Conservation (phyloP, 2,113 vertebrate genomes). For the Anthoscopus minutus region DNA sequence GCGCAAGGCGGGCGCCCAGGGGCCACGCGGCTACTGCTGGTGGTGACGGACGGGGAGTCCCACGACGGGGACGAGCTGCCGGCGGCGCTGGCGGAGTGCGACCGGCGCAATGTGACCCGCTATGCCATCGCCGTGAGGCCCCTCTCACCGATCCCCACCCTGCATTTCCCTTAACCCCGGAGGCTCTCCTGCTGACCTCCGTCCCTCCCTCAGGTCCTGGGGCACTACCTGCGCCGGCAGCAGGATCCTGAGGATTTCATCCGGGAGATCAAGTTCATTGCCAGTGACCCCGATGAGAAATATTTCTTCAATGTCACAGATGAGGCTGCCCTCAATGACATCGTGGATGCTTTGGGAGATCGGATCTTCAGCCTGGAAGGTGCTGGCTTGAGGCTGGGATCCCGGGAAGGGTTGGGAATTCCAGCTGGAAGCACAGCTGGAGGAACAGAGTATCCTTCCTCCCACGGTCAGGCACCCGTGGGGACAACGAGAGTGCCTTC, state of each 20-base stretch:
- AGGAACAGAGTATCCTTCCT: neutral
- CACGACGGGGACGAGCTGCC: constrained; percentile 91
- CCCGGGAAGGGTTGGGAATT: fast-evolving
- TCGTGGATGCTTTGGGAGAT: constrained; percentile 91
- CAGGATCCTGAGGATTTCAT: constrained; percentile 91
- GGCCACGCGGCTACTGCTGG: constrained; percentile 88
- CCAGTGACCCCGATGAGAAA: constrained; percentile 90
- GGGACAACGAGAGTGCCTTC: constrained; percentile 89
- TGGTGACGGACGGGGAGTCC: constrained; percentile 94
- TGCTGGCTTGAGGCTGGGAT: neutral
- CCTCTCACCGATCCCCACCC: neutral
- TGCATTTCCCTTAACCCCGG: fast-evolving
- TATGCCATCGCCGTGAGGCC: constrained; percentile 89
- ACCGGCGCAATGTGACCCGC: constrained; percentile 83
- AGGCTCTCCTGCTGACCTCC: neutral
- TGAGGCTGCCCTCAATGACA: constrained; percentile 91
- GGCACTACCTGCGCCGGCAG: constrained; percentile 89
- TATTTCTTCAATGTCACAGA: constrained; percentile 96
- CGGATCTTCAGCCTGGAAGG: constrained; percentile 94
- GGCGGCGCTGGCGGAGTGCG: constrained; percentile 78
- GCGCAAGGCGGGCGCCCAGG: constrained; percentile 79
- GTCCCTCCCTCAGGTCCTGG: constrained; percentile 76
- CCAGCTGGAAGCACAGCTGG: neutral
- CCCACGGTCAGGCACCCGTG: constrained; percentile 74
- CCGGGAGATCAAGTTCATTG: constrained; percentile 88